Base-by-base conservation (phyloP, 2,113 vertebrate genomes). In the Rafetus swinhoei region DNA sequence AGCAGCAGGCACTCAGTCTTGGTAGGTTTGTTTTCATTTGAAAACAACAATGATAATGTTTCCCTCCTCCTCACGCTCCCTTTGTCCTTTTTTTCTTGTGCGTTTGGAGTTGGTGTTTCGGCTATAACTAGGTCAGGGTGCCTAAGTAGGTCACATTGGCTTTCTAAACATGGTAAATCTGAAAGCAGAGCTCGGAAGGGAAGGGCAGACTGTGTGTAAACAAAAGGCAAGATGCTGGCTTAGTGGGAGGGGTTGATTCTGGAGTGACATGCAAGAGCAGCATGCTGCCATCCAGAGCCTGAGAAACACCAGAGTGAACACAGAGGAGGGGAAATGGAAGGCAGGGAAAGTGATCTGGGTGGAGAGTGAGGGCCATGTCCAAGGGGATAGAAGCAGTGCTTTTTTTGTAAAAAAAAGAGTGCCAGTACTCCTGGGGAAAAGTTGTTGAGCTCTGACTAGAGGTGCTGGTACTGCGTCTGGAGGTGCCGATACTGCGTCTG, bases 81-180 rank as follows among this genome's bases (percentile, higher is more conserved):
- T 84, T 90, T 97, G 92, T 84, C 93, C 90, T 53, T 84, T 4
- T 81, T 93, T 87, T 87, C 95, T 81, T 95, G 29, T 79, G 94
- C 94, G 94, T 95, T 95, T 96, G 92, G 95, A 95, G 92, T 86
- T 29, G 35, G 85, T 96, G 85, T 96, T 98, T 98, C 86, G 94
- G 87, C 82, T 95, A 88, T 97, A 98, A 98, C 81, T 98, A 96
- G 98, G 97, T 98, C 98, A 98, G 93, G 86, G 62, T 95, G 85
- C 89, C 69, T 97, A 98, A 98, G 96, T 98, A 98, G 98, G 97
- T 97, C 98, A 97, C 14, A 77, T 89, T 96, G 93, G 80, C 90
- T 97, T 89, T 96, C 88, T 97, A 91, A 96, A 96, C 0, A 55
- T 97, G 91, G 79, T 87, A 95, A 80, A 96, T 97, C 86, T 84